These are phyloP conservation scores for Cephalopterus ornatus DNA, from an alignment of 2,113 vertebrate species.

Conservation along the genomic window DNA sequence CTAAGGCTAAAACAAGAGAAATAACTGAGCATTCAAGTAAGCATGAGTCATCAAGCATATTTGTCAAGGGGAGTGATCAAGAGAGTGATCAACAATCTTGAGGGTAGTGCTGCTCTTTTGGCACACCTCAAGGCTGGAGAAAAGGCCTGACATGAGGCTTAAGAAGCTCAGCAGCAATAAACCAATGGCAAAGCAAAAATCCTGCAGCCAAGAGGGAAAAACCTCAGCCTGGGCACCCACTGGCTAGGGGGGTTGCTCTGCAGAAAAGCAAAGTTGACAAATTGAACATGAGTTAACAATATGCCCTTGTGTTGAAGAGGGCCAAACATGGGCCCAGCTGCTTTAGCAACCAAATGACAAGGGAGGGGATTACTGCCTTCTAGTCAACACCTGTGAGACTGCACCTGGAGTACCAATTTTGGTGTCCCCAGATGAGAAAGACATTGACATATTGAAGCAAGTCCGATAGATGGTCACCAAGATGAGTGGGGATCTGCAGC, in stretches of 20 bases:
- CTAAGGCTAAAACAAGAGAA: neutral
- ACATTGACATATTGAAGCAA: neutral
- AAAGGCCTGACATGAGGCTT: neutral
- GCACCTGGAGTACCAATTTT: neutral
- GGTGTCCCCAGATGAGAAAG: neutral
- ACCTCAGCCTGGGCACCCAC: accelerated
- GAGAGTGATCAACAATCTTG: neutral
- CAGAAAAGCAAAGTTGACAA: neutral
- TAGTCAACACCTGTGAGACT: neutral
- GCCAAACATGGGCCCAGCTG: neutral
- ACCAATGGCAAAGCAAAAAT: neutral
- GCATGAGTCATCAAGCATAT: neutral
- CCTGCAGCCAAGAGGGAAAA: neutral
- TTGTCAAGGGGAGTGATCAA: neutral
- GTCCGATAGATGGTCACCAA: neutral
- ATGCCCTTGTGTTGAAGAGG: neutral
- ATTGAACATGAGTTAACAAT: accelerated
- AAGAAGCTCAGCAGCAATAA: neutral
- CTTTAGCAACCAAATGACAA: neutral
- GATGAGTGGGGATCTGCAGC: neutral
- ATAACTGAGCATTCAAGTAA: neutral
- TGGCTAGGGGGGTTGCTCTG: neutral
- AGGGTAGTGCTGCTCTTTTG: neutral
- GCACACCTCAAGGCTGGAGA: neutral
- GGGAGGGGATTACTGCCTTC: neutral